These are phyloP conservation scores for Nothobranchius kuhntae DNA, from an alignment of 2,113 vertebrate species.

Conservation along the genomic window DNA sequence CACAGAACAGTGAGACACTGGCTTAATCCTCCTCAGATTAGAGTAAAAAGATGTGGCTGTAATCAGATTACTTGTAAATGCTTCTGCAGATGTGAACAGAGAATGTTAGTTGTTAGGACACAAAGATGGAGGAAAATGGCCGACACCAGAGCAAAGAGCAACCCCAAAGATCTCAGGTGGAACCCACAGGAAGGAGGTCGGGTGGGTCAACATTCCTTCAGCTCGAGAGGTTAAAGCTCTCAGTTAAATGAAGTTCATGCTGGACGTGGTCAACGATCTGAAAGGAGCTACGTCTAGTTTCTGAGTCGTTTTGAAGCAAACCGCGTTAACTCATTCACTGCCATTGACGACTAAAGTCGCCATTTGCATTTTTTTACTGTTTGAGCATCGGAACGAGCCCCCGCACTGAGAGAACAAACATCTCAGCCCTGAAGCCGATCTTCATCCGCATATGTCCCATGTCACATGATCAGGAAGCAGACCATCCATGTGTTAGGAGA, in stretches of 20 bases:
- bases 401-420: too few species aligned
- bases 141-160: slow-evolving; percentile 46
- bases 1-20: too few species aligned
- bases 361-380: too few species aligned
- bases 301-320: neutral
- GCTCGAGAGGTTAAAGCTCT: neutral
- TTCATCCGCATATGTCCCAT: too few species aligned
- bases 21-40: neutral
- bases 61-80: neutral
- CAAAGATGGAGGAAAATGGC: slow-evolving; percentile 27
- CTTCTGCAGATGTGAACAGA: slow-evolving; percentile 6
- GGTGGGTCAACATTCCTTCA: too few species aligned
- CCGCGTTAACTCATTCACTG: neutral
- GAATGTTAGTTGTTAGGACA: slow-evolving; percentile 23
- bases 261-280: slow-evolving; percentile 8
- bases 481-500: too few species aligned
- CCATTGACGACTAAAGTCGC: too few species aligned
- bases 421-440: too few species aligned
- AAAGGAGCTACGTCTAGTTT: neutral
- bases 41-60: accelerated
- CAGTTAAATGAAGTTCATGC: slow-evolving; percentile 13
- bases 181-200: too few species aligned
- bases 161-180: slow-evolving; percentile 6
- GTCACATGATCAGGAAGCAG: too few species aligned
- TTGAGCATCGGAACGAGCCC: too few species aligned